Base-by-base conservation (phyloP, 2,888 invertebrate genomes). In the Caenorhabditis sp. region DNA sequence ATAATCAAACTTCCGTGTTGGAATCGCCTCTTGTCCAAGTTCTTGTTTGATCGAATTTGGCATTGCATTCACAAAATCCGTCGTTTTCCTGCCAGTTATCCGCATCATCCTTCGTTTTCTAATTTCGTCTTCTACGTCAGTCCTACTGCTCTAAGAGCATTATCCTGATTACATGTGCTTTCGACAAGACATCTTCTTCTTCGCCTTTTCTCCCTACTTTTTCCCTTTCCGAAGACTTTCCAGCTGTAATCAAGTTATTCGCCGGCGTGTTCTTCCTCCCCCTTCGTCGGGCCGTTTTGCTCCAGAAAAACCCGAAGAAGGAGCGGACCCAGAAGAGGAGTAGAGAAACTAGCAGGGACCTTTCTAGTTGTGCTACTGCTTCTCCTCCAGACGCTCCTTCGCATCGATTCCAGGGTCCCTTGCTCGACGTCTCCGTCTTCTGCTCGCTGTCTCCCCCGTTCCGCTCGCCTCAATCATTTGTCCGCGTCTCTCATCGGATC, bases 381-480 rank as follows among this genome's bases (percentile, higher is more conserved):
- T 15, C 48, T 48, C 17, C 53, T 52, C 35, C 68, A 35, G 50
- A 50, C 43, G 58, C 70, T 59, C 58, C 45, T 41, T 46, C 59
- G 59, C 70, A 70, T 70, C 70, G 70, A 70, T 70, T 70, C 70
- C 70, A 59, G 39, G 70, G 70, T 59, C 70, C 70, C n/a, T 24
- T 8, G 27, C 53, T 70, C 70, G 52, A 53, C 41, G 70, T 53
- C 59, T 70, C 59, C 45, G n/a, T 59, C 15, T 48, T 27, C 41
- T 32, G 9, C 35, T 15, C 20, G 8, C 52, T 59, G 52, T 70
- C 46, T 52, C 59, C 43, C 26, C 37, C n/a, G 7, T 43, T 37
- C 30, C 70, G 35, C 70, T 68, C 41, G 15, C 41, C 53, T 70
- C 53, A 70, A 70, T 70, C 70, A 70, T 70, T 70, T 59, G 26